These are phyloP conservation scores for Apogon hyalosoma DNA, from an alignment of 2,797 vertebrate genomes.

Conservation along the genomic window DNA sequence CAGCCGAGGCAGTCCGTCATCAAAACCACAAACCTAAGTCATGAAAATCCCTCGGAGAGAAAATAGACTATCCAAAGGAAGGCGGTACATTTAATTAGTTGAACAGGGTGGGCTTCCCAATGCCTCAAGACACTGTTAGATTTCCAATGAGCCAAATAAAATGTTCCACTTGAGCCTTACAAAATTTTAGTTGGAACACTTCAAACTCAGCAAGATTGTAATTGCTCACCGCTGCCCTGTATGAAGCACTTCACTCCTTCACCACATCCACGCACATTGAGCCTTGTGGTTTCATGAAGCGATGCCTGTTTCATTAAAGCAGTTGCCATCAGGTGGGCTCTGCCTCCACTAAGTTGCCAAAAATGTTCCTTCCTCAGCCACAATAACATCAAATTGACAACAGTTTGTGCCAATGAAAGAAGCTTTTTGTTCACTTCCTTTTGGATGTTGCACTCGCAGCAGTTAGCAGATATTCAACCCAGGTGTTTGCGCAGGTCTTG, in stretches of 20 bases:
- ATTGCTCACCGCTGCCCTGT: slow-evolving; percentile 55
- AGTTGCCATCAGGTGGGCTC: slow-evolving; percentile 17
- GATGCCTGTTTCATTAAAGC: slow-evolving; percentile 15
- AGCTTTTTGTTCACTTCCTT: too few species aligned
- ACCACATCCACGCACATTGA: slow-evolving; percentile 57
- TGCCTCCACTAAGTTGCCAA: slow-evolving; percentile 1
- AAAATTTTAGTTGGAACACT: slow-evolving; percentile 55
- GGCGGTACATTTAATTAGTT: slow-evolving; percentile 60
- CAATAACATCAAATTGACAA: too few species aligned
- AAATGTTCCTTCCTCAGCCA: too few species aligned
- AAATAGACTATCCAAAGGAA: slow-evolving; percentile 30
- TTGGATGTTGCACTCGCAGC: too few species aligned
- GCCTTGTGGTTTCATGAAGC: slow-evolving; percentile 25
- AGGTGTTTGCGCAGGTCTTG: too few species aligned
- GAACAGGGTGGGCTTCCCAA: slow-evolving; percentile 52
- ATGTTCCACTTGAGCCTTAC: slow-evolving; percentile 68
- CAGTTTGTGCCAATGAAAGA: too few species aligned
- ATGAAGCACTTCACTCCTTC: slow-evolving; percentile 34
- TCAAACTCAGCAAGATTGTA: slow-evolving; percentile 79
- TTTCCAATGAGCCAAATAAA: slow-evolving; percentile 79
- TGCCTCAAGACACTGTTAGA: slow-evolving; percentile 48
- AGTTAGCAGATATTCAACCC: too few species aligned
- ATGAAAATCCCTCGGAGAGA: slow-evolving; percentile 18
- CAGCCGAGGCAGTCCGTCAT: background rate
- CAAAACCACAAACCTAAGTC: slow-evolving; percentile 28